Percentiles rank a stretch among this genome's conserved stretches.
phyloP scores from a whole-genome alignment of 2,888 invertebrate genomes.

The Rhingia rostrata region DNA sequence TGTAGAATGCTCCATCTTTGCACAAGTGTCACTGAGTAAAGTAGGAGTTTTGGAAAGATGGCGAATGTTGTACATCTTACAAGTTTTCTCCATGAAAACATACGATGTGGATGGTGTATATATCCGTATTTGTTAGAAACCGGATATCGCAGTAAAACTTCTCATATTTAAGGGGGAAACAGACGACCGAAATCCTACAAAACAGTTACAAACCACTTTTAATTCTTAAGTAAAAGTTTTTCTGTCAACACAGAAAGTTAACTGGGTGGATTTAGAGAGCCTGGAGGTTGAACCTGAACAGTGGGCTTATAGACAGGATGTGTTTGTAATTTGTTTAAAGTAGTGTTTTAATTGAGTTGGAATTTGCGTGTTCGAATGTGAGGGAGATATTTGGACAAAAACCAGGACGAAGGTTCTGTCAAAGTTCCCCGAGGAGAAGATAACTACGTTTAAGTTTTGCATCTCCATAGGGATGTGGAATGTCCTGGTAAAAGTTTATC shows the following conservation, averaged over 20 bases:
- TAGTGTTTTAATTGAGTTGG: constrained; percentile 65
- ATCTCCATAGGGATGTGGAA: neutral
- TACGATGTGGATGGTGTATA: neutral
- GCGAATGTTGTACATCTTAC: constrained; percentile 4
- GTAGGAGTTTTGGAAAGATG: neutral
- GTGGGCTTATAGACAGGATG: constrained; percentile 50
- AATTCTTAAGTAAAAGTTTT: constrained; percentile 65
- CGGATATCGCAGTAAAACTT: constrained; percentile 30
- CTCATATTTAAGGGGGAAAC: constrained; percentile 20
- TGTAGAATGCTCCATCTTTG: constrained; percentile 17
- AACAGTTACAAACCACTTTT: constrained; percentile 66
- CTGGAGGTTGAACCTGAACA: neutral
- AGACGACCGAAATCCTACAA: constrained; percentile 23
- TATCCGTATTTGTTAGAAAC: constrained; percentile 26
- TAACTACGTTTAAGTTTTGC: constrained; percentile 4
- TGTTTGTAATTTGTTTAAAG: constrained; percentile 60
- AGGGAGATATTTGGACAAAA: neutral
- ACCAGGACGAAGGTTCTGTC: neutral
- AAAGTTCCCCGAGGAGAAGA: constrained; percentile 8
- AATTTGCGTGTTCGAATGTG: constrained; percentile 34
- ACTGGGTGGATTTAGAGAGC: neutral
- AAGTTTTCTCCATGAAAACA: constrained; percentile 24
- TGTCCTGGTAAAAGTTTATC: neutral
- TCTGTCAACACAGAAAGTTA: constrained; percentile 66
- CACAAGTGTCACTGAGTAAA: neutral